Evolutionary conservation across 2,797 vertebrate species (phyloP), one percentile per base, ranked within the genome.

Genomic region (Chromis chromis): DNA sequence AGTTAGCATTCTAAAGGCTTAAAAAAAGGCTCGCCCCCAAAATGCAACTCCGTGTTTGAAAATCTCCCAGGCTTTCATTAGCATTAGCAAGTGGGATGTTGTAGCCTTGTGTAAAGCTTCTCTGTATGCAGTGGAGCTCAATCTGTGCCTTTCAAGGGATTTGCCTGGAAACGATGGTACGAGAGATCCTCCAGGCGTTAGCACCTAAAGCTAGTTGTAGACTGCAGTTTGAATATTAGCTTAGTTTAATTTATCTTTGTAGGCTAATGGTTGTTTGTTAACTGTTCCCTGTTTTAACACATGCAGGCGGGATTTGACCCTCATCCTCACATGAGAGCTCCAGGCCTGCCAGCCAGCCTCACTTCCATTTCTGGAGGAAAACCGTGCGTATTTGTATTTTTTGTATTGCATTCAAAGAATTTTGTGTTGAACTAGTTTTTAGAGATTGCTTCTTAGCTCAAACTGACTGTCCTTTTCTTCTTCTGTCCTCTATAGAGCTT

Each of bases 281-380:
- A 88, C 61, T 58, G 54, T 65, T 54, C 12, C 24, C 44, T 68
- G 12, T 24, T 53, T n/a, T 82, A 76, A 13, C 39, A 22, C 27
- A 24, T 6, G 71, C 91, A 99, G 97, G 96, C 96, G 0, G 96
- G 96, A 4, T 99, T 99, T 22, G 97, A 99, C 89, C 97, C 97
- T 0, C 97, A 98, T 68, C 95, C 97, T 1, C 95, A 96, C 90
- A 98, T 99, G 97, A 91, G 97, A 90, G 94, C 96, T 63, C 95
- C 97, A 0, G 97, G 96, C 44, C 94, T 99, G 67, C 96, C 97
- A 44, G 93, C 96, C 2, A 96, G 96, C 88, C 95, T 98, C 54
- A 95, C 97, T 0, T 97, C 97, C 78, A 98, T 98, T 84, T 96
- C 97, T 0, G 97, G 97, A 27, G 96, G 97, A 77, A 99, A 99